These are phyloP conservation scores for Anser cygnoides DNA, from an alignment of 2,113 vertebrate genomes.

Conservation along the genomic window DNA sequence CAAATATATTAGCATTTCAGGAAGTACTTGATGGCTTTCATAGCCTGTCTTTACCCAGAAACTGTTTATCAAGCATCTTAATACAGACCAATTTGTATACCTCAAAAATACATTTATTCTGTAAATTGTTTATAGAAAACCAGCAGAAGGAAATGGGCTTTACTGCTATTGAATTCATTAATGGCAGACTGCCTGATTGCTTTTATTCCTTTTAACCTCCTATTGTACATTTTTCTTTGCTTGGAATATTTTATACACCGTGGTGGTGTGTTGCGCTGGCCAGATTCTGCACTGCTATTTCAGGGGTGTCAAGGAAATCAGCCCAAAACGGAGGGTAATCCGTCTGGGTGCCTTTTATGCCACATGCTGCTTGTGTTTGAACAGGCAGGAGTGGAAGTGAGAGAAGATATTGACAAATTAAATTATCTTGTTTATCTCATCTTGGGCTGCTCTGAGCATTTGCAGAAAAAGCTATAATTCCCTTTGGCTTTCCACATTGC, in stretches of 20 bases:
- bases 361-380: neutral
- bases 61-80: constrained; percentile 70
- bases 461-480: neutral
- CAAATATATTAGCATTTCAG: constrained; percentile 9
- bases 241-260: constrained; percentile 13
- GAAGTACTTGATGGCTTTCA: constrained; percentile 54
- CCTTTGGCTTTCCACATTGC: neutral
- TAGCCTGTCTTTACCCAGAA: constrained; percentile 49
- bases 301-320: neutral
- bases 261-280: neutral
- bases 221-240: constrained; percentile 37
- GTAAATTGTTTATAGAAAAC: constrained; percentile 72
- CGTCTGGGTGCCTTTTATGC: accelerated
- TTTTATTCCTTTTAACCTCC: constrained; percentile 52
- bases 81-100: constrained; percentile 57
- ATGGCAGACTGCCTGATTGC: constrained; percentile 44
- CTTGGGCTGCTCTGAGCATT: neutral
- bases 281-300: accelerated
- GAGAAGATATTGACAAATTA: neutral
- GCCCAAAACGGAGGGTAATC: neutral
- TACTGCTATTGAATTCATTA: constrained; percentile 70
- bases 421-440: neutral
- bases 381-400: neutral
- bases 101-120: constrained; percentile 68
- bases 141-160: constrained; percentile 68